These are phyloP conservation scores for Borostomias antarcticus DNA, from an alignment of 2,797 vertebrate genomes.

Conservation along the genomic window DNA sequence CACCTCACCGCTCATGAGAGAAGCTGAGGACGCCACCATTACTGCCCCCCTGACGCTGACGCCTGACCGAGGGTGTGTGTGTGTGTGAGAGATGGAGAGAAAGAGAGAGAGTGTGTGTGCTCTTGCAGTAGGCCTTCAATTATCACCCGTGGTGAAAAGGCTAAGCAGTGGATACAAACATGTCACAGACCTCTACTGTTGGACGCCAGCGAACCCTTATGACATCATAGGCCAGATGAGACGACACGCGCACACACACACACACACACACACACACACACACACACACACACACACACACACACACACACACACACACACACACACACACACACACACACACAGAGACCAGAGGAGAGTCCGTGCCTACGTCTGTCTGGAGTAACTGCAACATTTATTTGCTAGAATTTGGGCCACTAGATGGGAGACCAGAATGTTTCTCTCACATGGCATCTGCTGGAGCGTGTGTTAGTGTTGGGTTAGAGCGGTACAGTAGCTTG, in stretches of 20 bases:
- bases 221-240: slow-evolving; percentile 23
- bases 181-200: slow-evolving; percentile 41
- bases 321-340: background rate
- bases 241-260: background rate
- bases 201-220: slow-evolving; percentile 24
- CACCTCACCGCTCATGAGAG: slow-evolving; percentile 52
- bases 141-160: slow-evolving; percentile 43
- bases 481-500: no score
- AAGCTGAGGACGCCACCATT: slow-evolving; percentile 56
- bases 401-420: no score
- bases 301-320: background rate
- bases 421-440: no score
- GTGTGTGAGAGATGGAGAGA: background rate
- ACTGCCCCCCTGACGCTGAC: slow-evolving; percentile 38
- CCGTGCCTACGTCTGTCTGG: no score
- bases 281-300: background rate
- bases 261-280: background rate
- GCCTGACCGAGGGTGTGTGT: slow-evolving; percentile 22
- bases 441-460: no score
- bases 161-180: slow-evolving; percentile 52
- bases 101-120: slow-evolving; percentile 2
- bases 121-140: slow-evolving; percentile 1
- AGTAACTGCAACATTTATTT: no score
- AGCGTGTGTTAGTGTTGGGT: no score
- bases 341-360: no score